Base-by-base conservation (phyloP, 2,888 invertebrate species). In the Philhelius pedissequus region DNA sequence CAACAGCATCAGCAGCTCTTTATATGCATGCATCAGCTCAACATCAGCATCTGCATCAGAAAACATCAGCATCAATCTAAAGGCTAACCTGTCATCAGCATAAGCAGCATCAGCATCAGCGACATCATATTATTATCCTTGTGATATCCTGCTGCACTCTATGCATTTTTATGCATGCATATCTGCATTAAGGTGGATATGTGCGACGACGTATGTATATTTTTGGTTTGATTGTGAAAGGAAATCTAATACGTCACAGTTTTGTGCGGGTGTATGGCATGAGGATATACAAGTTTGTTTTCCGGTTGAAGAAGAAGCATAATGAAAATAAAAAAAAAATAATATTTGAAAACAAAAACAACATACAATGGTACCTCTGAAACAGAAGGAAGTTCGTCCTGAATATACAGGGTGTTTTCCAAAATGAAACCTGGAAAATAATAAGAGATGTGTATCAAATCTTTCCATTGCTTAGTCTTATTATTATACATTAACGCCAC, bases 161-260 rank as follows among this genome's bases (percentile, higher is more conserved):
- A 54, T 35, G 38, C 43, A 64, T 38, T 52, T 9, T 52, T 9
- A 7, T 2, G 27, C 9, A 27, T 71, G 38, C 5, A 22, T 7
- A 0, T 9, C 7, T 52, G 8, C 50, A 52, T 8, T 7, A 27
- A 27, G n/a, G n/a, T 25, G 4, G 4, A 7, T 20, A 3, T 56
- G 13, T 20, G 5, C 0, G 2, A 5, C 3, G 25, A 11, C 2
- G 2, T 20, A 11, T 3, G 13, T 6, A 45, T 4, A 20, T 45
- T 45, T n/a, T 32, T n/a, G n/a, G 40, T 43, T 35, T 25, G 56
- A 50, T 54, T 56, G 54, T 73, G 35, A 69, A 73, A 74, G 82
- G 73, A 83, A 78, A 83, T 83, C 78, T 83, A 78, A 83, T 83
- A 83, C 73, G 73, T 83, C 82, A 78, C 50, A 78, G 50, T 69